Base-by-base conservation (phyloP, 2,888 invertebrate genomes). In the Sphecodes monilicornis region DNA sequence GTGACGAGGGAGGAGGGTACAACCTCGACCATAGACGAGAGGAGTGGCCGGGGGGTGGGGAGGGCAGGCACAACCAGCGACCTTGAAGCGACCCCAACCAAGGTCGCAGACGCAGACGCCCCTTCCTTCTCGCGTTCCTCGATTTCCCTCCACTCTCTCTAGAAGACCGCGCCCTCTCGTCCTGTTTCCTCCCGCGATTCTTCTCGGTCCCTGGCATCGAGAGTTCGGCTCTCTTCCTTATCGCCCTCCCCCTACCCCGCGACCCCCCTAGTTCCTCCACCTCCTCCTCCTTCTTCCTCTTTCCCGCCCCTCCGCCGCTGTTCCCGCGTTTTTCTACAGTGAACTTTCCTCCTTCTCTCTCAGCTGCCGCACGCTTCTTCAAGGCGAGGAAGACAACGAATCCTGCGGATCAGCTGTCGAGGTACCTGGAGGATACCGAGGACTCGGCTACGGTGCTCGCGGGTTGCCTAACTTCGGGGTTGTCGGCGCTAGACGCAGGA, bases 21-120 rank as follows among this genome's bases (percentile, higher is more conserved):
- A 78, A 86, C 83, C 89, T 80, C 85, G 89, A 80, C 76, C 39
- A 73, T 46, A 78, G 82, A 79, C 87, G 90, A 82, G 85, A 68
- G 18, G 39, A 74, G 74, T 1, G 60, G 46, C n/a, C 46, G 4
- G n/a, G 10, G 22, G 43, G 57, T 81, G 89, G 87, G 87, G 86
- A 66, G 73, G 78, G 64, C 29, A 29, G 85, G 80, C 72, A 84
- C 74, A 43, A 39, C 71, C 50, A 73, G 80, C 80, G 88, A 88
- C 88, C 88, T 88, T 88, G 88, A 82, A 84, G 86, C 88, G 88
- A 88, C 88, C 88, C 88, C 82, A 85, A 86, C 84, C 88, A 88
- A 88, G 88, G 88, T 88, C 88, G 88, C 88, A 88, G 88, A 88
- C 88, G 83, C 82, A 85, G 86, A 83, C 88, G 81, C 80, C 86